These are phyloP conservation scores for Bubalus kerabau DNA, from an alignment of 2,113 vertebrate species.

Conservation along the genomic window DNA sequence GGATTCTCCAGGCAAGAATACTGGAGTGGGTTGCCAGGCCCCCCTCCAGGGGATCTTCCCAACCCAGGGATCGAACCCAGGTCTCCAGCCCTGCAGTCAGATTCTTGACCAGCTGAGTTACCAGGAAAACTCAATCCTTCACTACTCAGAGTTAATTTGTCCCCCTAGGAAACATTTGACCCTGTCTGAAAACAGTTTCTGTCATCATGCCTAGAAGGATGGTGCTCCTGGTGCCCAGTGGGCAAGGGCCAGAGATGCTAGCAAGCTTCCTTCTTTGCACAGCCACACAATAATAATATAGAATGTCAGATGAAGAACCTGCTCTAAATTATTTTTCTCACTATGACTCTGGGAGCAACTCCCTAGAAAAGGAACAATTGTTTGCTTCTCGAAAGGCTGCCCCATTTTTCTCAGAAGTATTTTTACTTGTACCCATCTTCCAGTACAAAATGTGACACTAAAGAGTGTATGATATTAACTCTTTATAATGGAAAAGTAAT, in stretches of 20 bases:
- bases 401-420: neutral
- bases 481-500: neutral
- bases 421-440: neutral
- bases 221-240: neutral
- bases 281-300: neutral
- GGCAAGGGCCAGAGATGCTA: accelerated
- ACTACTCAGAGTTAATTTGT: neutral
- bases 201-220: neutral
- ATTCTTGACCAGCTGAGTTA: neutral
- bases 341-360: neutral
- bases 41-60: neutral
- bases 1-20: neutral
- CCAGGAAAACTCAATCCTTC: neutral
- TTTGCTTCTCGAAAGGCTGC: neutral
- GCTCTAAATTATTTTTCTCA: neutral
- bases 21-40: neutral
- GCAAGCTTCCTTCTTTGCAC: neutral
- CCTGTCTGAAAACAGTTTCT: neutral
- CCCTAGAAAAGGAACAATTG: neutral
- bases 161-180: neutral
- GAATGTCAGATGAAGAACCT: neutral
- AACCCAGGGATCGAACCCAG: neutral
- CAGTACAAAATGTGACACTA: neutral
- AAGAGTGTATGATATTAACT: neutral
- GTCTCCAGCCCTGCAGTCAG: neutral